phyloP scores from a whole-genome alignment of 2,888 invertebrate species.

The Drosophila macrospina region DNA sequence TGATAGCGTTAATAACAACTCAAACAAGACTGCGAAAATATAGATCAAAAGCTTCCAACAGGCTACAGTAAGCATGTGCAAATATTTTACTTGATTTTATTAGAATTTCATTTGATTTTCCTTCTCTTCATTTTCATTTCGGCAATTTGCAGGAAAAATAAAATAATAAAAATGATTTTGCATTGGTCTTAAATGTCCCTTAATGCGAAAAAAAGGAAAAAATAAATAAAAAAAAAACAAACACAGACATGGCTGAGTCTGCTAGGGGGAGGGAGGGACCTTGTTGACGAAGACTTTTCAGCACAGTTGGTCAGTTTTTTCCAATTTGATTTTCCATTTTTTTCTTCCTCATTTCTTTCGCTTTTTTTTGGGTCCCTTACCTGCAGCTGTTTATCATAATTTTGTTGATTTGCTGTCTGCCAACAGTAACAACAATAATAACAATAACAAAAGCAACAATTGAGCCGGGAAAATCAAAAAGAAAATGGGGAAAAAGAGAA shows the following conservation, averaged over 20 bases:
- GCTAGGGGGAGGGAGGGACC: neutral
- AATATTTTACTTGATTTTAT: slow-evolving; percentile 80
- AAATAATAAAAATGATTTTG: slow-evolving; percentile 29
- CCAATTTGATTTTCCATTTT: slow-evolving; percentile 43
- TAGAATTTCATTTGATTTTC: slow-evolving; percentile 52
- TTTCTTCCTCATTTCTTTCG: neutral
- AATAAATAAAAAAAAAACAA: too few relatives aligned
- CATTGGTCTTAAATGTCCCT: slow-evolving; percentile 57
- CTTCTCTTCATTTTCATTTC: slow-evolving; percentile 21
- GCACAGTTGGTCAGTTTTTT: slow-evolving; percentile 59
- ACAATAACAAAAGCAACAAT: slow-evolving; percentile 55
- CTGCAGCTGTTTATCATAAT: slow-evolving; percentile 81
- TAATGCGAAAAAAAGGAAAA: slow-evolving; percentile 56
- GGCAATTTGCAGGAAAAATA: slow-evolving; percentile 36
- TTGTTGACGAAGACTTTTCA: slow-evolving; percentile 32
- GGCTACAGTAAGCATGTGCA: slow-evolving; percentile 69
- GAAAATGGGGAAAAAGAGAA: slow-evolving; percentile 50
- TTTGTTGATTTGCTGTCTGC: slow-evolving; percentile 81
- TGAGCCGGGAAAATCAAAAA: slow-evolving; percentile 46
- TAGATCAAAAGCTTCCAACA: slow-evolving; percentile 75
- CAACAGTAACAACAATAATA: slow-evolving; percentile 60
- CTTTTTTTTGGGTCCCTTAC: slow-evolving; percentile 62
- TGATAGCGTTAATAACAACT: slow-evolving; percentile 56
- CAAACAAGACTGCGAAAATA: slow-evolving; percentile 50
- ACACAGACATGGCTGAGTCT: slow-evolving; percentile 21